Evolutionary conservation across 2,797 vertebrate genomes (phyloP).

Genomic region (Pseudopleuronectes americanus): DNA sequence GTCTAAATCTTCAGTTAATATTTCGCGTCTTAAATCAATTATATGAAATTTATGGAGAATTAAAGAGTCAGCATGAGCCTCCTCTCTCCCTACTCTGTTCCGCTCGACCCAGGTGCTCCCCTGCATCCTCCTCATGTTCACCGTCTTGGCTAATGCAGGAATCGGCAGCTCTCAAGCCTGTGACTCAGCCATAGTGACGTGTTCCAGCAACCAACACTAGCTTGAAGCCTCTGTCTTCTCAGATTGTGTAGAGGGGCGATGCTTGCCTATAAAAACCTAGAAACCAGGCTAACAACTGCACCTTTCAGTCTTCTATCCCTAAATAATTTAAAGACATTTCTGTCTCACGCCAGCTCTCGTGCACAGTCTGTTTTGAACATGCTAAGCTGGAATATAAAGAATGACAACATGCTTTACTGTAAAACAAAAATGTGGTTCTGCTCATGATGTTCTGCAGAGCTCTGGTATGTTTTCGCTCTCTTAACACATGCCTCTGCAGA

Average conservation of each 20-base stretch:
- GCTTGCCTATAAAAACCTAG: background rate
- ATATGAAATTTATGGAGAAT: background rate
- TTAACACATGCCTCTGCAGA: slow-evolving; percentile 14
- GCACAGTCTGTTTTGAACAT: background rate
- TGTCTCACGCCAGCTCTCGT: background rate
- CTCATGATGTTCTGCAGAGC: background rate
- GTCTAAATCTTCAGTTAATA: background rate
- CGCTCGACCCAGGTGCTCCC: background rate
- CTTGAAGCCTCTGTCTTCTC: background rate
- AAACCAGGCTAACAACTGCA: too few species aligned
- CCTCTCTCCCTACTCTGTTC: background rate
- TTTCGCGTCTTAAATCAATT: background rate
- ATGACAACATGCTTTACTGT: background rate
- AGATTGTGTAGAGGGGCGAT: background rate
- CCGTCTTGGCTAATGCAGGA: background rate
- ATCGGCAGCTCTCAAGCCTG: background rate
- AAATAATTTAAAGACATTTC: background rate
- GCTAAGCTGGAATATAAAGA: background rate
- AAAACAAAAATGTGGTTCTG: background rate
- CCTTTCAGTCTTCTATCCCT: background rate
- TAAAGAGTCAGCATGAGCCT: background rate
- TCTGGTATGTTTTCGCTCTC: slow-evolving; percentile 13
- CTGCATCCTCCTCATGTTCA: background rate
- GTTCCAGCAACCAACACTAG: background rate
- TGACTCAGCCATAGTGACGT: background rate